These are phyloP conservation scores for Ips typographus DNA, from an alignment of 1,140 invertebrate genomes.

Conservation along the genomic window DNA sequence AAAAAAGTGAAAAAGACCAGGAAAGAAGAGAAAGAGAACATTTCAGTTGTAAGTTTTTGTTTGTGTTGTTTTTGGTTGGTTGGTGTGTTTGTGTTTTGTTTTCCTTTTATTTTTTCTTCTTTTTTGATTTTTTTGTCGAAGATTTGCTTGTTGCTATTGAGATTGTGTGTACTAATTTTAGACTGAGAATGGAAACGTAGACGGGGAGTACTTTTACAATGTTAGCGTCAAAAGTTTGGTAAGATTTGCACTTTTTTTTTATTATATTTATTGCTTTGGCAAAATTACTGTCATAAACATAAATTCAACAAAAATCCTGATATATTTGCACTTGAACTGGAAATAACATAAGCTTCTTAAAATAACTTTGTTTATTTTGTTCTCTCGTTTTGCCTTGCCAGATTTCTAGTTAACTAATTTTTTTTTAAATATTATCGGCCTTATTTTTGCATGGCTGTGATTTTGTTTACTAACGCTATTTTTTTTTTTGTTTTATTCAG, in stretches of 20 bases:
- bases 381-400: no score
- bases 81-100: constrained; percentile 15
- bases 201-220: constrained; percentile 59
- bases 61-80: constrained; percentile 32
- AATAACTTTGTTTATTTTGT: no score
- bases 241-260: constrained; percentile 37
- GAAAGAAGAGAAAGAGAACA: constrained; percentile 64
- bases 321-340: no score
- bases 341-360: no score
- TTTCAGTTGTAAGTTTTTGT: constrained; percentile 61
- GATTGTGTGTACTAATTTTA: constrained; percentile 40
- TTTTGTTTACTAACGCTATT: constrained; percentile 3
- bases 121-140: constrained; percentile 1
- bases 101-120: constrained; percentile 32
- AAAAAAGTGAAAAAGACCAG: constrained; percentile 64
- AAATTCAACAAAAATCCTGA: background rate
- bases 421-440: no score
- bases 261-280: background rate
- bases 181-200: constrained; percentile 50
- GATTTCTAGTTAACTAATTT: no score
- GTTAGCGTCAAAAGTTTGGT: constrained; percentile 57
- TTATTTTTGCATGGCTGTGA: background rate
- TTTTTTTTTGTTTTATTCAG: constrained; percentile 51
- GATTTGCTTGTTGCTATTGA: constrained; percentile 2
- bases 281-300: background rate